Base-by-base conservation (phyloP, 1,140 invertebrate species). In the Drosophila paulistorum region DNA sequence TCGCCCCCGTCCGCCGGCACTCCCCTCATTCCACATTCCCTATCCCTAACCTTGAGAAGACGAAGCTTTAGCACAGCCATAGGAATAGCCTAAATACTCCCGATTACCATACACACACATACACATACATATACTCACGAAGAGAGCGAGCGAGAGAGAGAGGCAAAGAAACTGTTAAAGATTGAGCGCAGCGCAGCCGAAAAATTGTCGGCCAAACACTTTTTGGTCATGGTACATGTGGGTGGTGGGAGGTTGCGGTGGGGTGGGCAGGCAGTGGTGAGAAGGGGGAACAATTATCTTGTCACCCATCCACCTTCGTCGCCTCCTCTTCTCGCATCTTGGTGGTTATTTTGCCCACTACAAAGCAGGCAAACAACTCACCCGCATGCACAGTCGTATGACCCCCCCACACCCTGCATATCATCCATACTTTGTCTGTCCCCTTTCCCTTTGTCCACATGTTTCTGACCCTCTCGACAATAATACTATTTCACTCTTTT, bases 401-500 rank as follows among this genome's bases (percentile, higher is more conserved):
- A 26, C 64, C 62, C 30, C 26, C 30, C 65, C 7, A 35, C 48
- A 26, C 54, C 54, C 45, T 39, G 45, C 45, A 23, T 30, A 30
- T 20, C 45, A 51, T 51, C 45, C 45, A 9, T 51, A 51, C 20
- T 51, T n/a, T 10, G 45, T 51, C 61, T 35, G 30, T 17, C 35
- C 66, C 51, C 26, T 14, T 42, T 62, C 55, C 77, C 63, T 65
- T 26, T 37, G 23, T 48, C 39, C 13, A 14, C 17, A 51, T 51
- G 45, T 51, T 30, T 42, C 41, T 42, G 39, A 62, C 60, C 35
- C 58, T 30, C 20, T 62, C 60, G 14, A 42, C 17, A 20, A 51
- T 83, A 85, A 51, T 83, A 85, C 74, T 71, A 71, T 72, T 70
- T 79, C 71, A 82, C 82, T 82, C 82, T 87, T 86, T 86, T 86